Base-by-base conservation (phyloP, 2,888 invertebrate genomes). In the Dasypolia templi region DNA sequence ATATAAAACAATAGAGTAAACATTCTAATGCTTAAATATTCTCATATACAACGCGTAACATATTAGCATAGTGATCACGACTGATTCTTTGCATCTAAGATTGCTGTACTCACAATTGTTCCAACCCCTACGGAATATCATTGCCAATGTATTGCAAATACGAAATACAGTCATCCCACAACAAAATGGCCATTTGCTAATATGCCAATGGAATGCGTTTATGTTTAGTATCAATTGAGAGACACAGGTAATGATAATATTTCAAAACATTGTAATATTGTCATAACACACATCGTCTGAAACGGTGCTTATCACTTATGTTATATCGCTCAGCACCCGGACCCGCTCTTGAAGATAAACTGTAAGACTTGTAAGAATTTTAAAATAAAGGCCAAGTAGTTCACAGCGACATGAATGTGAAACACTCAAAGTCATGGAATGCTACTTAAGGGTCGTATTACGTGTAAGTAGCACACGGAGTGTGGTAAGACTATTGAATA, bases 381-480 rank as follows among this genome's bases (percentile, higher is more conserved):
- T 53, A 80, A 68, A 72, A 44, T 64, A 78, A 79, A 68, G 6
- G 19, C 55, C 51, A 80, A 83, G 55, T 83, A 46, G 72, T 62
- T 68, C 65, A 62, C 55, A 32, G 14, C 67, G 46, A 74, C 65
- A 81, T 83, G 80, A 73, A 80, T 61, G 59, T 56, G 55, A 64
- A 81, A 84, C 59, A 55, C 65, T 81, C 53, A 66, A 58, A 55
- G 61, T n/a, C 63, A 65, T 69, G 68, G 67, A 67, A 64, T 63
- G 76, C 70, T 81, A 59, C 70, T 81, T 81, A 81, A 75, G 51
- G 51, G 58, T 64, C 51, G 46, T 46, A 61, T 81, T 64, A 75
- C 55, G 76, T 53, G 53, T 46, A 56, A 71, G 65, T 65, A 56
- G 59, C 42, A 56, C 39, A 29, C 32, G 1, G 62, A 22, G 63